Evolutionary conservation across 2,797 vertebrate species (phyloP), one percentile per base, ranked within the genome.

Genomic region (Liparis tanakae): DNA sequence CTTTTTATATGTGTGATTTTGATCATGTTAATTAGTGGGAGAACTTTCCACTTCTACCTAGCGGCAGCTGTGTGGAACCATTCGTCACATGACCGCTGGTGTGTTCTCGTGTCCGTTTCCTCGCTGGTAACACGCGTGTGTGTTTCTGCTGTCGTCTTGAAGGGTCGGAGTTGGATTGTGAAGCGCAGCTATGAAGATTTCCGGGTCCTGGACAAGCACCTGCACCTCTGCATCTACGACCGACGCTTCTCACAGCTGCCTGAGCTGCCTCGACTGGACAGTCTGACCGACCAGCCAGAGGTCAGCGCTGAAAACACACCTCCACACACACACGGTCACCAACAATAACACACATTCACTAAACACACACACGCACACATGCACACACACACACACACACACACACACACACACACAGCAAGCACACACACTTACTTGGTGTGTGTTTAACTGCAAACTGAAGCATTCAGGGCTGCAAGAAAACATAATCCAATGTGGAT

Each of bases 181-280:
- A 98, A 97, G 87, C 94, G 98, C 86, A 99, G 97, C 92, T 99
- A 99, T 94, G 98, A 99, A 94, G 98, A 99, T 94, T 99, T 99
- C 84, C 87, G 97, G 17, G 97, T 99, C 39, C 95, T 99, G 76
- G 98, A 99, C 89, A 99, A 99, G 59, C 98, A 99, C 75, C 96
- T 99, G 79, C 98, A 99, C 89, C 94, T 99, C 5, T 99, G 98
- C 88, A 99, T 99, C 84, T 99, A 99, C 39, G 98, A 99, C 92
- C 94, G 98, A 6, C 96, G 97, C 68, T 99, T 99, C 93, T 99
- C 98, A 20, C 97, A 99, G 94, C 96, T 99, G 74, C 91, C 97
- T 0, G 98, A 99, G 94, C 95, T 99, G 73, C 98, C 97, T 3
- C 96, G 97, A 81, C 92, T 96, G 39, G 97, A 98, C 80, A 94